A percentile compares a stretch with the other conserved stretches of the same genome.
These are phyloP conservation scores for Ceyx erithaca DNA, from an alignment of 2,797 vertebrate genomes.

Conservation along the genomic window DNA sequence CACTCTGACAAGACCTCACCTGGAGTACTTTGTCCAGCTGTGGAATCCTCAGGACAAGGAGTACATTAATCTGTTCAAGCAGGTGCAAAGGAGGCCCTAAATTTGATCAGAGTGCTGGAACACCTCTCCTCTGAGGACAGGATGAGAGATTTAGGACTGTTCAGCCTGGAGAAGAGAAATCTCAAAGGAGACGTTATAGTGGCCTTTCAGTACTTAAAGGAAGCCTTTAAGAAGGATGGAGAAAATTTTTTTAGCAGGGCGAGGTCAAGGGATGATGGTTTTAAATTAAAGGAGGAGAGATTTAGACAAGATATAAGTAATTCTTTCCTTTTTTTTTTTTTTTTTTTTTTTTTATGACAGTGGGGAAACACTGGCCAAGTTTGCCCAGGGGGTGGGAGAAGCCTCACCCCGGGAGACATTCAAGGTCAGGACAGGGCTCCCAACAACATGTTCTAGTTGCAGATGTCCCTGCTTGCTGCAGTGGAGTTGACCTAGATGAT, in stretches of 20 bases:
- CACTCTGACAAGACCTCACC: background rate
- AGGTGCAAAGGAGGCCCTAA: background rate
- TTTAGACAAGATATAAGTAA: background rate
- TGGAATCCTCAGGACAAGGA: background rate
- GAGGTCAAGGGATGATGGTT: background rate
- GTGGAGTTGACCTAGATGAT: background rate
- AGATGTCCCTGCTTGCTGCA: background rate
- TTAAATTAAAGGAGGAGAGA: background rate
- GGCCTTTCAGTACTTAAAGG: background rate
- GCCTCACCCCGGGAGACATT: background rate
- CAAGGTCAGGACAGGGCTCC: background rate
- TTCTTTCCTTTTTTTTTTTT: background rate
- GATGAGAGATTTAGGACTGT: background rate
- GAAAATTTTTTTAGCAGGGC: background rate
- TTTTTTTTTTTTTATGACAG: background rate
- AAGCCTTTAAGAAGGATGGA: background rate
- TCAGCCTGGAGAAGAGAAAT: background rate
- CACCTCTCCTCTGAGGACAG: background rate
- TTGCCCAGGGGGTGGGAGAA: background rate
- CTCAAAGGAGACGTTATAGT: background rate
- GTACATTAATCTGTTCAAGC: background rate
- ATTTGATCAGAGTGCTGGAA: background rate
- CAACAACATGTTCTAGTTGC: background rate
- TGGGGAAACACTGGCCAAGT: background rate
- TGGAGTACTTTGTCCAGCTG: background rate